Evolutionary conservation across 2,113 vertebrate genomes (phyloP).

Genomic region (Oreochromis niloticus): DNA sequence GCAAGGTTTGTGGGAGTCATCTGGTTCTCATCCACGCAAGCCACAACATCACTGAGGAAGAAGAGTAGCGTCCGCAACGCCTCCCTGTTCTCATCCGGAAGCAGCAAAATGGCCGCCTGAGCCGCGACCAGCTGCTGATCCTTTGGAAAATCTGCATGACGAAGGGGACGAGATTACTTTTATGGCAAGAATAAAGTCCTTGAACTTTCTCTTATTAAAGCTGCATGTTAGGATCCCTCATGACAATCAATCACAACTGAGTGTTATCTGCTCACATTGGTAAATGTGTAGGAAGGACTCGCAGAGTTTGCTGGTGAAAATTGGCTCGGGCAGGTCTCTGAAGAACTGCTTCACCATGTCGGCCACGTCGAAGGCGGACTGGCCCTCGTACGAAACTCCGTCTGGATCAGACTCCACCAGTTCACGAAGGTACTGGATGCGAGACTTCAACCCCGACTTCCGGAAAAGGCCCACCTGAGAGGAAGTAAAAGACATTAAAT

Average conservation of each 20-base stretch:
- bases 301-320: constrained; percentile 81
- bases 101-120: constrained; percentile 81
- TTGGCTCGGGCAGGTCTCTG: constrained; percentile 84
- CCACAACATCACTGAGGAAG: constrained; percentile 81
- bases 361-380: constrained; percentile 86
- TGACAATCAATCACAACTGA: background rate
- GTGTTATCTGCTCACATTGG: constrained; percentile 74
- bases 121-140: constrained; percentile 79
- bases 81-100: constrained; percentile 83
- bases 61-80: constrained; percentile 80
- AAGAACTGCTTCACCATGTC: constrained; percentile 92
- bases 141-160: constrained; percentile 75
- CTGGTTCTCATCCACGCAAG: constrained; percentile 81
- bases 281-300: constrained; percentile 88
- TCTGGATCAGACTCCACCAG: constrained; percentile 78
- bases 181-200: background rate
- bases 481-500: rapidly evolving
- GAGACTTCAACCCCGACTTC: constrained; percentile 85
- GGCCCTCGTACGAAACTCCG: constrained; percentile 72
- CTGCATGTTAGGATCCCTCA: too few species aligned
- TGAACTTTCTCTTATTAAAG: background rate
- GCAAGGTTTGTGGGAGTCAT: constrained; percentile 89
- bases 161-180: background rate
- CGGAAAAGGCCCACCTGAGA: constrained; percentile 83
- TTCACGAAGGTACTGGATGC: constrained; percentile 81